phyloP scores from a whole-genome alignment of 2,888 invertebrate genomes.

The Pollenia labialis region DNA sequence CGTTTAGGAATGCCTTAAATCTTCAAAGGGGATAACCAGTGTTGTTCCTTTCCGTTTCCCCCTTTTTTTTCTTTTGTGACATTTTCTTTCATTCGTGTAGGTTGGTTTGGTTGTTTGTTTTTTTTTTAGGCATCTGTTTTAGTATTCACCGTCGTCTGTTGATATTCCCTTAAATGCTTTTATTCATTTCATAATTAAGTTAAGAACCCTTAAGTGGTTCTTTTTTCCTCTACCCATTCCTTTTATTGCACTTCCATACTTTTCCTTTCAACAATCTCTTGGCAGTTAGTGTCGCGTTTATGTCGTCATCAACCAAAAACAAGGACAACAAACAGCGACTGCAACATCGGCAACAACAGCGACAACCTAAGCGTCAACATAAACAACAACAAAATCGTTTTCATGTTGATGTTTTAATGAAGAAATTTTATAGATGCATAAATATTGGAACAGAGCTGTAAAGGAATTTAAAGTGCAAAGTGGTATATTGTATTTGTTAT shows the following conservation, averaged over 20 bases:
- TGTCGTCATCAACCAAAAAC: conserved; percentile 46
- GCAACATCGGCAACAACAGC: conserved; percentile 16
- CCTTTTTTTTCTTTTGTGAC: conserved; percentile 10
- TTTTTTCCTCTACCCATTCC: conserved; percentile 36
- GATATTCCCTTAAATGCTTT: conserved; percentile 69
- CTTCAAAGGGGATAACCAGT: conserved; percentile 28
- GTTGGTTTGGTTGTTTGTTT: conserved; percentile 7
- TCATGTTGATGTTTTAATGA: conserved; percentile 70
- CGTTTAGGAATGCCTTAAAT: conserved; percentile 11
- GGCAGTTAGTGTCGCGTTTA: conserved; percentile 44
- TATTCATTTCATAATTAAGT: conserved; percentile 77
- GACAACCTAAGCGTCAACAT: conserved; percentile 9
- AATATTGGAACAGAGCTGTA: conserved; percentile 45
- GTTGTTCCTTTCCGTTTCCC: conserved; percentile 5
- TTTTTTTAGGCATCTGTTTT: conserved; percentile 10
- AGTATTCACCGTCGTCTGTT: conserved; percentile 49
- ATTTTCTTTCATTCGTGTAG: neutral
- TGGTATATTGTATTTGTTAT: neutral
- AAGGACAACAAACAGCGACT: conserved; percentile 54
- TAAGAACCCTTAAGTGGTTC: conserved; percentile 73
- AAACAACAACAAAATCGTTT: conserved; percentile 55
- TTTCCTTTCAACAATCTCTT: conserved; percentile 64
- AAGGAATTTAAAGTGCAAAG: conserved; percentile 13
- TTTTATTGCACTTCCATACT: conserved; percentile 43
- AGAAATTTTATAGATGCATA: conserved; percentile 52